Conservation (phyloP, 2,888 invertebrate species). For the Lycaena phlaeas region DNA sequence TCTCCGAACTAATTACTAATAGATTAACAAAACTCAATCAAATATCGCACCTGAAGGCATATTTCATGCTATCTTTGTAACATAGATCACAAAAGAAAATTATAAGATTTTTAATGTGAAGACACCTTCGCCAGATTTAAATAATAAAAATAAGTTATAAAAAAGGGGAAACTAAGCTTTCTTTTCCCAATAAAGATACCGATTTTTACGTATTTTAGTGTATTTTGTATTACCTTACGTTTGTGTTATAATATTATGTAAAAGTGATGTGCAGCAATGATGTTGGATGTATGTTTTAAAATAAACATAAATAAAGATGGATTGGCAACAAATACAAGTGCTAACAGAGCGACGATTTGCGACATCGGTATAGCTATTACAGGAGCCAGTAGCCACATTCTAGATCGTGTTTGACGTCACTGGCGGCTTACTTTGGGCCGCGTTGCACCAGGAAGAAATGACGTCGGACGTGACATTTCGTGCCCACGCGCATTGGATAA, state of each 20-base stretch:
- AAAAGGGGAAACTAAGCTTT: too few species aligned
- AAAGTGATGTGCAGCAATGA: too few species aligned
- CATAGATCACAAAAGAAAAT: too few species aligned
- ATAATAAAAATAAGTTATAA: too few species aligned
- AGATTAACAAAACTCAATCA: not conserved
- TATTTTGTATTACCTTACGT: too few species aligned
- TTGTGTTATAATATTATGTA: too few species aligned
- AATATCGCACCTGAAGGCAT: too few species aligned
- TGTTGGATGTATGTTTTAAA: not conserved
- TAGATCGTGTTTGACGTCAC: slow-evolving; percentile 45
- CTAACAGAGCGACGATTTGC: slow-evolving; percentile 11
- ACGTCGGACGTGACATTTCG: slow-evolving; percentile 43
- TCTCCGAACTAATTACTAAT: not conserved
- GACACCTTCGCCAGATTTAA: too few species aligned
- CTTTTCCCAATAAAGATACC: too few species aligned
- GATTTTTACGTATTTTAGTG: too few species aligned
- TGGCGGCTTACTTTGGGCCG: slow-evolving; percentile 30
- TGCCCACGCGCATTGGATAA: slow-evolving; percentile 4
- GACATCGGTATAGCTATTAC: slow-evolving; percentile 27
- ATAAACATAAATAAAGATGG: not conserved
- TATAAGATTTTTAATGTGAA: too few species aligned
- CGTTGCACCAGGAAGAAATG: slow-evolving; percentile 44
- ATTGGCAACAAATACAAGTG: slow-evolving; percentile 7
- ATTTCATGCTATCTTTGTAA: too few species aligned
- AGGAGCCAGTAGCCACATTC: slow-evolving; percentile 26